Evolutionary conservation across 1,140 invertebrate species (phyloP).

Genomic region (Pseudomyrmex dendroicus): DNA sequence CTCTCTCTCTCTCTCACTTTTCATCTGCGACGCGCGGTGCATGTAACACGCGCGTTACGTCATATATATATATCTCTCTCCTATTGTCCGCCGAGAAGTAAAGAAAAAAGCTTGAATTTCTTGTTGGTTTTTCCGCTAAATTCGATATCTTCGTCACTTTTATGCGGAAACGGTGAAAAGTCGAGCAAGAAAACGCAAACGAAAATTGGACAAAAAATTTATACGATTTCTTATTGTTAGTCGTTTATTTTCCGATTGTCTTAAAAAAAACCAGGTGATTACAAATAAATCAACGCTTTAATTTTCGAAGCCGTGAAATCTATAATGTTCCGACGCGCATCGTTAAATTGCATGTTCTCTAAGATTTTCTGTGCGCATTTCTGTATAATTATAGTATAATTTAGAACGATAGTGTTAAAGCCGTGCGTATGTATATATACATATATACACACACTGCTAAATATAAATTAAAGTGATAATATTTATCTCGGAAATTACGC

Average conservation of each 20-base stretch:
- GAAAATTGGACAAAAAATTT: not conserved
- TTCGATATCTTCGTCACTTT: constrained; percentile 28
- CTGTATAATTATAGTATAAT: not conserved
- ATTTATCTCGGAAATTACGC: not conserved
- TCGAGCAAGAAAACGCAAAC: not conserved
- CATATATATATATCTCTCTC: not conserved
- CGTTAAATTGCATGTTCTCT: constrained; percentile 12
- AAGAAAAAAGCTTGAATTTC: constrained; percentile 17
- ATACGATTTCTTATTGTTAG: not conserved
- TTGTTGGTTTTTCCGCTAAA: not conserved
- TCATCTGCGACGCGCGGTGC: not conserved
- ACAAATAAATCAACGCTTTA: constrained; percentile 15
- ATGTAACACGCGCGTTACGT: constrained; percentile 11
- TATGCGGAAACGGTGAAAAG: constrained; percentile 1
- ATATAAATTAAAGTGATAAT: constrained; percentile 20
- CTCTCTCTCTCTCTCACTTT: not conserved
- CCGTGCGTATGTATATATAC: too few species aligned
- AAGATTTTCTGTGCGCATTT: constrained; percentile 17
- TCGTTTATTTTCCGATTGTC: constrained; percentile 1
- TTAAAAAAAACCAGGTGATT: constrained; percentile 13
- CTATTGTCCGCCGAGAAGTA: constrained; percentile 7
- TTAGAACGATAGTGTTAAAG: constrained; percentile 4
- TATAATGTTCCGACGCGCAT: constrained; percentile 14
- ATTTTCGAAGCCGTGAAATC: not conserved
- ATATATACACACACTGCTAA: not conserved